Evolutionary conservation across 2,113 vertebrate genomes (phyloP).

Genomic region (Alces alces): DNA sequence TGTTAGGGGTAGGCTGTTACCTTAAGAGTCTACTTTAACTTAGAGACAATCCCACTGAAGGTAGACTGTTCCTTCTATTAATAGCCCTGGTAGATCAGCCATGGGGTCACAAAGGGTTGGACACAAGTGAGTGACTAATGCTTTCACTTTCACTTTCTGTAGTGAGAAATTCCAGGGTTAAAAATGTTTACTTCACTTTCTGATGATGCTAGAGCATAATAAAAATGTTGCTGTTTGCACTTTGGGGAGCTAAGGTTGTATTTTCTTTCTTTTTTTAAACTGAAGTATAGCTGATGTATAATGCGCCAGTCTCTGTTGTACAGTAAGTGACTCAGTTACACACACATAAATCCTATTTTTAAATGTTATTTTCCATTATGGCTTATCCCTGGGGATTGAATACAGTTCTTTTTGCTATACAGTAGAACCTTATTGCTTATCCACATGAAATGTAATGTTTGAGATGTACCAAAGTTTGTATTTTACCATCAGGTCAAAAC

Average conservation of each 20-base stretch:
- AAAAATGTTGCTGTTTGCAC: background rate
- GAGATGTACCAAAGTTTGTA: background rate
- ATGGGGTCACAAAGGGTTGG: background rate
- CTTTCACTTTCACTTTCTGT: background rate
- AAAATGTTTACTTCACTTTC: background rate
- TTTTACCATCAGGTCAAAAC: background rate
- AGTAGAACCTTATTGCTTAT: background rate
- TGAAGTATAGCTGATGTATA: background rate
- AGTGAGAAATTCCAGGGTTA: background rate
- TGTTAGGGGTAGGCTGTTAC: background rate
- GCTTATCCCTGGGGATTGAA: background rate
- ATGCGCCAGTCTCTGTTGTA: background rate
- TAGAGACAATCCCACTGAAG: background rate
- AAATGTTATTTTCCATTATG: background rate
- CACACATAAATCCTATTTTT: background rate
- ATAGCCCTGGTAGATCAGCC: rapidly evolving
- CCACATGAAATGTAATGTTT: background rate
- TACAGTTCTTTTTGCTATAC: background rate
- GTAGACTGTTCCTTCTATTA: background rate
- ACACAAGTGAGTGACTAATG: rapidly evolving
- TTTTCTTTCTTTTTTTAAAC: background rate
- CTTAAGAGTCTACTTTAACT: background rate
- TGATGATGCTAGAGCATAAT: background rate
- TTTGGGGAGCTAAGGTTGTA: background rate
- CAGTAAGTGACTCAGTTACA: background rate